phyloP scores from a whole-genome alignment of 1,140 invertebrate genomes.

The Halesus radiatus region DNA sequence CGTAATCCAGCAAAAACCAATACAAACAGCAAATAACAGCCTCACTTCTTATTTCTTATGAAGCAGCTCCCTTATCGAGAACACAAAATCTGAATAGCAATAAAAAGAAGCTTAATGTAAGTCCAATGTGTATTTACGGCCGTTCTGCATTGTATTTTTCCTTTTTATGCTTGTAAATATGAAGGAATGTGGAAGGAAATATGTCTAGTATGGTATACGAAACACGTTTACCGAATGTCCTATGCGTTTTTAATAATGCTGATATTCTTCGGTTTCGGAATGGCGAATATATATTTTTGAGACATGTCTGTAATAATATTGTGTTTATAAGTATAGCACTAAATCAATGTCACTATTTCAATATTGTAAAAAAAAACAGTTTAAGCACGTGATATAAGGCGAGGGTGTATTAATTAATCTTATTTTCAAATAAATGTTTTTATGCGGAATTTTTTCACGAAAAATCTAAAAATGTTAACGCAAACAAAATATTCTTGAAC shows the following conservation, averaged over 20 bases:
- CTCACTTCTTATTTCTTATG: not conserved
- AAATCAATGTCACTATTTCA: no score
- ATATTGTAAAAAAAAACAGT: no score
- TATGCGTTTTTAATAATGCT: constrained; percentile 1
- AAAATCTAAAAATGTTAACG: no score
- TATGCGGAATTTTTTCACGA: no score
- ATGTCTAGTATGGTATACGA: constrained; percentile 1
- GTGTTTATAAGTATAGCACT: no score
- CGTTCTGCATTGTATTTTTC: constrained; percentile 14
- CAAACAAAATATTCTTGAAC: no score
- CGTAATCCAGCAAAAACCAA: constrained; percentile 7
- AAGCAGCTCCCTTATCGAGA: not conserved
- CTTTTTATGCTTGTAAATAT: constrained; percentile 4
- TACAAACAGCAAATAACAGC: not conserved
- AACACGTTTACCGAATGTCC: not conserved
- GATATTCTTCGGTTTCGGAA: no score
- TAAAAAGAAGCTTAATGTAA: constrained; percentile 32
- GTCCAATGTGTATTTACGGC: constrained; percentile 11
- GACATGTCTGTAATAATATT: no score
- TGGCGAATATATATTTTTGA: no score
- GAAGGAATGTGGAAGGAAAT: not conserved
- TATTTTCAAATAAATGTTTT: no score
- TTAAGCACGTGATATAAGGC: no score
- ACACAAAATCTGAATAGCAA: constrained; percentile 27
- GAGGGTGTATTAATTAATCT: no score